phyloP scores from a whole-genome alignment of 2,113 vertebrate genomes.

The Probosciger aterrimus region DNA sequence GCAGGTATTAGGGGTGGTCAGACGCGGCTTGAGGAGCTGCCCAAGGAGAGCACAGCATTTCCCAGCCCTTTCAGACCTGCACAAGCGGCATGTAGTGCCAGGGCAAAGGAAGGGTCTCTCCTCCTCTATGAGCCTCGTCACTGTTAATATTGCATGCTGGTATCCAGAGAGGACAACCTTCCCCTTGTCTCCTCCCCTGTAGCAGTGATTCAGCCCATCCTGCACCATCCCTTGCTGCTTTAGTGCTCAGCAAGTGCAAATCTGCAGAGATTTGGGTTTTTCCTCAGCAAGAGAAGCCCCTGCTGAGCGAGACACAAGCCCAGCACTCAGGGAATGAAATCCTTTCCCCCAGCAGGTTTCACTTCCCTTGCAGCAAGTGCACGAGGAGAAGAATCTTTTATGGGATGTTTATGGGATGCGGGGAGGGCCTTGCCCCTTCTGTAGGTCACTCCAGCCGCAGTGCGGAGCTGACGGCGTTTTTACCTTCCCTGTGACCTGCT shows the following conservation, averaged over 20 bases:
- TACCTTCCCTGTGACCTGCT: not conserved
- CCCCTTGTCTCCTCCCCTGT: not conserved
- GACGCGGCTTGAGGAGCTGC: not conserved
- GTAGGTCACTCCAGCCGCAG: not conserved
- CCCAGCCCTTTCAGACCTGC: not conserved
- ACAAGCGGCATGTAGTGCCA: not conserved
- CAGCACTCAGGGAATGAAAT: not conserved
- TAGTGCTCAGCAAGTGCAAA: not conserved
- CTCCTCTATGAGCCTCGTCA: not conserved
- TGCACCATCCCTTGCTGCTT: not conserved
- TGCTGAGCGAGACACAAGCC: not conserved
- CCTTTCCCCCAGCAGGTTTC: not conserved
- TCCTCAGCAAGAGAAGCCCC: not conserved
- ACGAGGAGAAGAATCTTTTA: not conserved
- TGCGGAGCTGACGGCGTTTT: not conserved
- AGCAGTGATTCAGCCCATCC: not conserved
- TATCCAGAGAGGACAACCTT: not conserved
- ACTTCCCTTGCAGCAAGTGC: not conserved
- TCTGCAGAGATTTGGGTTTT: not conserved
- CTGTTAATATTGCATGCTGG: not conserved
- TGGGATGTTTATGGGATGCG: not conserved
- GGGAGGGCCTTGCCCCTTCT: not conserved
- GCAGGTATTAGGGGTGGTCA: not conserved
- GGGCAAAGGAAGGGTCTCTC: not conserved
- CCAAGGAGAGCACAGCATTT: fast-evolving